Evolutionary conservation across 2,888 invertebrate species (phyloP).

Genomic region (Spilarctia lutea): DNA sequence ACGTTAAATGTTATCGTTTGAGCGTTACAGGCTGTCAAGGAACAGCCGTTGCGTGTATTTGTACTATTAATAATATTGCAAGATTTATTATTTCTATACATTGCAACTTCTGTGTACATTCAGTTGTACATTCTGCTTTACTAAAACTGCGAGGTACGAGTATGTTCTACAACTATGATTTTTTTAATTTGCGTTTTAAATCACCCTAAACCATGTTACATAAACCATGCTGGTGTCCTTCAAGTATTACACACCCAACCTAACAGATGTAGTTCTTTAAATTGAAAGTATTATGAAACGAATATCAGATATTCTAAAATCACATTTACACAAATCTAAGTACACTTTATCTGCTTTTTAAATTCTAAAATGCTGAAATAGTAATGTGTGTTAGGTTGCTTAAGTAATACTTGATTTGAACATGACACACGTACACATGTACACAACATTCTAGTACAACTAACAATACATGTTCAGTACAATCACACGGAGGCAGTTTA

Average conservation of each 20-base stretch:
- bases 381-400: neutral
- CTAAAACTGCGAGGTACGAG: neutral
- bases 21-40: neutral
- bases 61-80: neutral
- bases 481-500: neutral
- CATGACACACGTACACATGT: too few species aligned
- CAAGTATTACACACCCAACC: neutral
- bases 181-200: neutral
- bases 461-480: neutral
- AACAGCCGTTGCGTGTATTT: neutral
- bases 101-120: neutral
- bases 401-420: neutral
- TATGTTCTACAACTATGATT: neutral
- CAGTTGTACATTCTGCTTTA: neutral
- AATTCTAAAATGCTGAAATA: too few species aligned
- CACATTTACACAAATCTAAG: neutral
- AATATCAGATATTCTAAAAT: neutral
- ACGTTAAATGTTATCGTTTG: neutral
- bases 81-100: neutral
- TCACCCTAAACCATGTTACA: neutral
- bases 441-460: neutral
- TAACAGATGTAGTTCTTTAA: neutral
- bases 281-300: too few species aligned
- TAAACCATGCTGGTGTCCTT: neutral
- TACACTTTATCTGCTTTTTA: too few species aligned